Base-by-base conservation (phyloP, 2,888 invertebrate species). In the Tuberolachnus salignus region DNA sequence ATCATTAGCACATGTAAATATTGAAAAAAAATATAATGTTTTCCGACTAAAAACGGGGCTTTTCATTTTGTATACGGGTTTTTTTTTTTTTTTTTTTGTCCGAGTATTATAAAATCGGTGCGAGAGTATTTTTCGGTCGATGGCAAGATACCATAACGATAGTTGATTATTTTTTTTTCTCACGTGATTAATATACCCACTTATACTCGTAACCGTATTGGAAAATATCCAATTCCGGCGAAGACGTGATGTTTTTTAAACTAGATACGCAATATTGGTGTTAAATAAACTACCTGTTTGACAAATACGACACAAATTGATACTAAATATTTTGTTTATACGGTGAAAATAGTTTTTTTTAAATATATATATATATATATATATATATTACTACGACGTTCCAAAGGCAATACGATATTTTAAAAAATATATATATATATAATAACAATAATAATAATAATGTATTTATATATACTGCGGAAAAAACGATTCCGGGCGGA, bases 141-240 rank as follows among this genome's bases (percentile, higher is more conserved):
- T 16, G 23, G 44, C 64, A 49, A n/a, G 66, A 51, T 16, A 67
- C 19, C 49, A 51, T 66, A 49, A 34, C 6, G 1, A 49, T 1
- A 2, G 19, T 61, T 9, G 59, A 46, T 61, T 49, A 14, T 71
- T 61, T 34, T 34, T 4, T 34, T 34, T 34, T 34, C 6, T 34
- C 49, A 34, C 26, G 19, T 26, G 72, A 72, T 72, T 71, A 72
- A 72, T 34, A 34, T 34, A 34, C 34, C 3, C 34, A 4, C 6
- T 4, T 34, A 34, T 72, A 26, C n/a, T 26, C 34, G 42, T 49
- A 34, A 61, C 26, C 26, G 21, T n/a, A n/a, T 72, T 72, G 72
- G 72, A 72, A 61, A 61, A 49, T 19, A 19, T 61, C 72, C 72
- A 72, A 61, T 61, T 61, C 34, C 19, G 59, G 59, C n/a, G 11